A percentile compares a stretch with the other conserved stretches of the same genome.
Evolutionary conservation across 2,113 vertebrate genomes (phyloP).

Genomic region (Cinclus cinclus): DNA sequence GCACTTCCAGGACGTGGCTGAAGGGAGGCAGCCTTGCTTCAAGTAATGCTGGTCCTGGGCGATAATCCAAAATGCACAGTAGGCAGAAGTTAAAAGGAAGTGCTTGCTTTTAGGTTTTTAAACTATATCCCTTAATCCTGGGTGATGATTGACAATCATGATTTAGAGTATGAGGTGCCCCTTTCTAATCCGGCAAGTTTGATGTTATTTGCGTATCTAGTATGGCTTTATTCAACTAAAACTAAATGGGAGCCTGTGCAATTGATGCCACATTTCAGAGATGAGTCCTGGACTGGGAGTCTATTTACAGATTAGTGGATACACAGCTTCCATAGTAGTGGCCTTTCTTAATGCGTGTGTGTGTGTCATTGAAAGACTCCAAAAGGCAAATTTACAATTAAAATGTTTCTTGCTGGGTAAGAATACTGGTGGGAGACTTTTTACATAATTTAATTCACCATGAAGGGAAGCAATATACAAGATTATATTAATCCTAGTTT

Average conservation of each 20-base stretch:
- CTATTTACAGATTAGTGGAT: slow-evolving; percentile 83
- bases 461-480: slow-evolving; percentile 61
- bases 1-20: slow-evolving; percentile 72
- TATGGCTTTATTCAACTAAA: slow-evolving; percentile 87
- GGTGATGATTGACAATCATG: slow-evolving; percentile 99
- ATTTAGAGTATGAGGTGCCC: slow-evolving; percentile 99
- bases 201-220: slow-evolving; percentile 99
- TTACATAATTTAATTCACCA: slow-evolving; percentile 65
- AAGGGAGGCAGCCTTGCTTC: slow-evolving; percentile 96
- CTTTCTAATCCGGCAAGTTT: slow-evolving; percentile 98
- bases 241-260: slow-evolving; percentile 78
- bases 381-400: slow-evolving; percentile 76
- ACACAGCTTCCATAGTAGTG: slow-evolving; percentile 58
- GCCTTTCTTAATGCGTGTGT: slow-evolving; percentile 28
- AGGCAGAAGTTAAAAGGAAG: slow-evolving; percentile 92
- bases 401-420: slow-evolving; percentile 73
- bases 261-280: slow-evolving; percentile 80
- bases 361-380: slow-evolving; percentile 70
- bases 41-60: slow-evolving; percentile 81
- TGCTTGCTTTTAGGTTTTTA: slow-evolving; percentile 99
- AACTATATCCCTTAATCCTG: slow-evolving; percentile 99
- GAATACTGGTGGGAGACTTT: slow-evolving; percentile 59
- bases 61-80: slow-evolving; percentile 83
- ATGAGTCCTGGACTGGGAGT: slow-evolving; percentile 74
- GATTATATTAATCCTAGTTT: slow-evolving; percentile 72